phyloP scores from a whole-genome alignment of 2,113 vertebrate genomes.

The Colinus virginianus region DNA sequence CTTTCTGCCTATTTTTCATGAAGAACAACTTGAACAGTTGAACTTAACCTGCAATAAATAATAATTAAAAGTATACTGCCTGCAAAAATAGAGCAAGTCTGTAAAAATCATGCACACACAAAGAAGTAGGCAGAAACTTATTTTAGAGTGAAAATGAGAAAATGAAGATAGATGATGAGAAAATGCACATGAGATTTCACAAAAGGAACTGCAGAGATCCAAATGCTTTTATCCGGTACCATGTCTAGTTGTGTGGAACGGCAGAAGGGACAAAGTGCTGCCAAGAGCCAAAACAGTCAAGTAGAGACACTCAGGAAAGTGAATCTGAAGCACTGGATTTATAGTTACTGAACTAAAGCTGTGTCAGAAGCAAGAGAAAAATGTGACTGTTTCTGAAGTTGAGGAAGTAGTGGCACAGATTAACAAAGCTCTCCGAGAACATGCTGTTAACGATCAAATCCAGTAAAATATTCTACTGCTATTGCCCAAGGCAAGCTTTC shows the following conservation, averaged over 20 bases:
- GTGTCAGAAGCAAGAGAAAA: neutral
- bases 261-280: neutral
- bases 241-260: rapidly evolving
- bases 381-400: neutral
- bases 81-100: neutral
- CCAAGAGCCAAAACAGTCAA: neutral
- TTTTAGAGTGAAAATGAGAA: neutral
- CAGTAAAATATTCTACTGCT: neutral
- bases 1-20: neutral
- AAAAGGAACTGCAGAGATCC: neutral
- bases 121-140: neutral
- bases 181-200: neutral
- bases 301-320: neutral
- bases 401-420: neutral
- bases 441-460: neutral
- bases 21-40: neutral
- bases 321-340: neutral
- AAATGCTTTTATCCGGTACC: neutral
- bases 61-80: neutral
- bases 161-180: neutral
- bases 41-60: neutral
- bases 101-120: neutral
- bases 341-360: neutral
- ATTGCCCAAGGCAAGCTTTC: neutral
- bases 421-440: neutral